phyloP scores from a whole-genome alignment of 2,888 invertebrate genomes.

The Digitonthophagus gazella region DNA sequence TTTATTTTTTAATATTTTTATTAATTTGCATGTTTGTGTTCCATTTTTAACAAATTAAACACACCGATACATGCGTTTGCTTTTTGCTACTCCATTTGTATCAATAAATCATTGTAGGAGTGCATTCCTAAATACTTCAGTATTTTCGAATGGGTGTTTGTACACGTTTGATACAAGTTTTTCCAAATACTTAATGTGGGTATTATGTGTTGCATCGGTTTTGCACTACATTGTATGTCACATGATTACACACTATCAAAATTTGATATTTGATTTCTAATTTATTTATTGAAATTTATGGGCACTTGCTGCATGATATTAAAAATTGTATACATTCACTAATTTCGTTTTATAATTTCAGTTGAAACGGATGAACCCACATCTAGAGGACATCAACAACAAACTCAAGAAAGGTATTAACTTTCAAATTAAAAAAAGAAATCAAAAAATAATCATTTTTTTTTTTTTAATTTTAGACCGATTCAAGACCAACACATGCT shows the following conservation, averaged over 20 bases:
- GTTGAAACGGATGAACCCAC: slow-evolving; percentile 43
- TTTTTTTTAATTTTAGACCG: slow-evolving; percentile 39
- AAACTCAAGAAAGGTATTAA: slow-evolving; percentile 28
- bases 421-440: slow-evolving; percentile 3
- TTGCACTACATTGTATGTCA: slow-evolving; percentile 10
- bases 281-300: slow-evolving; percentile 5
- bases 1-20: too few relatives aligned
- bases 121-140: not conserved
- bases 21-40: too few relatives aligned
- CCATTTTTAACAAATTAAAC: too few relatives aligned
- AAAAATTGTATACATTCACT: slow-evolving; percentile 1
- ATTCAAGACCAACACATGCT: slow-evolving; percentile 48
- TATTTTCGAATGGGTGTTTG: not conserved
- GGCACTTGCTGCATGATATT: slow-evolving; percentile 8
- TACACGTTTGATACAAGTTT: not conserved
- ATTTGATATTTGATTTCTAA: slow-evolving; percentile 1
- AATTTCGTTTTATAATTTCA: slow-evolving; percentile 35
- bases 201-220: not conserved
- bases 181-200: not conserved
- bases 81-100: not conserved
- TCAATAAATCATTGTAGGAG: not conserved
- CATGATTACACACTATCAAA: not conserved
- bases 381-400: slow-evolving; percentile 32
- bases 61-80: too few relatives aligned
- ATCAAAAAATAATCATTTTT: slow-evolving; percentile 17